These are phyloP conservation scores for Bellardia bayeri DNA, from an alignment of 2,888 invertebrate genomes.

Conservation along the genomic window DNA sequence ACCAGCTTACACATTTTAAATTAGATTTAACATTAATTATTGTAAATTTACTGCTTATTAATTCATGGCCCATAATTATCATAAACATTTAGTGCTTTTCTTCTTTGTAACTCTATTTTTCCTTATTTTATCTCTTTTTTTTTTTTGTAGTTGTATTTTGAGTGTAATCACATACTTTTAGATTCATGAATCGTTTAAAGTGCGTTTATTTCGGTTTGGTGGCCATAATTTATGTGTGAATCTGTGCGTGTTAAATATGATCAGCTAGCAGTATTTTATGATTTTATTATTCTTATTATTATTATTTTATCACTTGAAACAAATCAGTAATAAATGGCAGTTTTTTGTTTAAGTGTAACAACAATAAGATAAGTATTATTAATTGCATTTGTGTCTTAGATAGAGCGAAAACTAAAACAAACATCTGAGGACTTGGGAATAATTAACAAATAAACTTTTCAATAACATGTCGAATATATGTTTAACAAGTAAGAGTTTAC, in stretches of 20 bases:
- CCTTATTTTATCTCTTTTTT: not conserved
- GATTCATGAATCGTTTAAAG: conserved; percentile 10
- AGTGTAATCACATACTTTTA: not conserved
- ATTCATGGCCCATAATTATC: conserved; percentile 14
- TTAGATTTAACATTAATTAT: not conserved
- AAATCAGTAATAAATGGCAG: conserved; percentile 37
- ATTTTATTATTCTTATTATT: not conserved
- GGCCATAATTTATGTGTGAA: conserved; percentile 35
- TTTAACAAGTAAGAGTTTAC: too few relatives aligned
- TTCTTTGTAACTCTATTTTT: not conserved
- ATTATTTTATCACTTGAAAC: not conserved
- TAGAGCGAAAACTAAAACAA: too few relatives aligned
- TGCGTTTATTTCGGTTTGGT: conserved; percentile 20
- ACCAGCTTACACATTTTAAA: not conserved
- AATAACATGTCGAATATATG: too few relatives aligned
- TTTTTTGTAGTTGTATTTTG: not conserved
- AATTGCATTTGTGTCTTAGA: not conserved
- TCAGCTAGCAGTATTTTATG: conserved; percentile 2
- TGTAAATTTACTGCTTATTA: not conserved
- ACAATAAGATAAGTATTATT: not conserved
- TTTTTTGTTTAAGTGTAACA: not conserved
- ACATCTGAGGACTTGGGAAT: too few relatives aligned
- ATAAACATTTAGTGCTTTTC: not conserved
- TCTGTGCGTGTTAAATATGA: conserved; percentile 41
- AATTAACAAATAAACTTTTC: too few relatives aligned